Conservation (phyloP, 2,113 vertebrate species). For the Telmatochromis brichardi region DNA sequence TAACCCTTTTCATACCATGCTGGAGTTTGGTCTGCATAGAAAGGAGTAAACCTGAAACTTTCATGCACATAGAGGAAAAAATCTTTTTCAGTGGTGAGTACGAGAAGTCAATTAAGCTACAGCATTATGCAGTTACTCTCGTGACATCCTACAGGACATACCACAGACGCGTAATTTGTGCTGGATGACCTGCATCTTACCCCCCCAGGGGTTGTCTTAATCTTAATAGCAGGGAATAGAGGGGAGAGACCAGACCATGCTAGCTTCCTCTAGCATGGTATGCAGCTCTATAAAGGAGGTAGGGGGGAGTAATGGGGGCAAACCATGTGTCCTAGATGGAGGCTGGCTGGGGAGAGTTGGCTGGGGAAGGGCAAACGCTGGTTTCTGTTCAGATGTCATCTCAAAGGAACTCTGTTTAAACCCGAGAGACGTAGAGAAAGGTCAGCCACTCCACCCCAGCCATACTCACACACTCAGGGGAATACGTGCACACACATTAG, state of each 20-base stretch:
- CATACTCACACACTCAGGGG: neutral
- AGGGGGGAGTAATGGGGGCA: neutral
- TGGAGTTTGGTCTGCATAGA: neutral
- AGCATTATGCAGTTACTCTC: neutral
- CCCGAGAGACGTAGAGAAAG: constrained; percentile 38
- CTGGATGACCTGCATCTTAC: constrained; percentile 44
- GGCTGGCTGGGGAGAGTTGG: neutral
- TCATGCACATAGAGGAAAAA: neutral
- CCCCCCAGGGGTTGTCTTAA: constrained; percentile 46
- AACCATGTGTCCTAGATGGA: constrained; percentile 21
- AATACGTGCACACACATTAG: neutral
- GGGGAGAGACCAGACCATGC: constrained; percentile 35
- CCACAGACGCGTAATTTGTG: constrained; percentile 47
- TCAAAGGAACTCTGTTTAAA: constrained; percentile 60
- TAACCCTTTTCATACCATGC: neutral
- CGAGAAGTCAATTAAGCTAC: neutral
- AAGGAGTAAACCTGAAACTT: neutral
- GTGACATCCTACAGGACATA: constrained; percentile 39
- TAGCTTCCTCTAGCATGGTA: constrained; percentile 53
- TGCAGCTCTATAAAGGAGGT: constrained; percentile 13
- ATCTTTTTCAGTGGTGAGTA: neutral
- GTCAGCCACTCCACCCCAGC: constrained; percentile 13
- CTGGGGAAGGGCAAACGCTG: constrained; percentile 18
- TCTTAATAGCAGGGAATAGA: constrained; percentile 54
- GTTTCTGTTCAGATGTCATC: constrained; percentile 62